Evolutionary conservation across 2,113 vertebrate species (phyloP), one percentile per base, ranked within the genome.

Genomic region (Ciconia stormi): DNA sequence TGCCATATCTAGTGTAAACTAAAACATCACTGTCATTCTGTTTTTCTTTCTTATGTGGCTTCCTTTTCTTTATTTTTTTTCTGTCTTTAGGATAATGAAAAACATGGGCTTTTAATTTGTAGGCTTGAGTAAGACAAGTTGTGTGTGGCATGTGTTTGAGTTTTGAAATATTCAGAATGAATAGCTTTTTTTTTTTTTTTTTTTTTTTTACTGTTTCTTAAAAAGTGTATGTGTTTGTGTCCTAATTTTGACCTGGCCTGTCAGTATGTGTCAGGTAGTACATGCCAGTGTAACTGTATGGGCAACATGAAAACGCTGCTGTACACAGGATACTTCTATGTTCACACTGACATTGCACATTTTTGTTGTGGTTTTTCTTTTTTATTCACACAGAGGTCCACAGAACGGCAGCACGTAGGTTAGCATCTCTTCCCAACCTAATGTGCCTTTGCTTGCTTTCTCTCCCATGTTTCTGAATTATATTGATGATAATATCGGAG

Each of bases 1-100:
- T 98, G 97, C 98, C 97, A 97, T 98, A 98, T 98, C 98, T 98
- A 98, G 98, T 98, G 97, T 98, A 98, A 98, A 98, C 98, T 98
- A 98, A 98, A 98, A 98, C 98, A 98, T 98, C 98, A 98, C 98
- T 98, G 98, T 98, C 98, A 98, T 98, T 98, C 98, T 98, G 98
- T 97, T 98, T 98, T 98, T 98, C 98, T 97, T 98, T 98, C 98
- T 97, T 98, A 94, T 95, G 96, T 97, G 96, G 94, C 97, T 98
- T 98, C 80, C 93, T 97, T 98, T 97, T 89, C 88, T 97, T 96
- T 91, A 61, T 95, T 95, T 97, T 95, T 91, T 92, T 63, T 80
- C 92, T 90, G 95, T 97, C 98, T 98, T 98, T 96, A 97, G 95
- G 95, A 98, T 98, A 98, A 98, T 98, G 97, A 98, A 98, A 98